These are phyloP conservation scores for Discoglossus pictus DNA, from an alignment of 2,797 vertebrate genomes.

Conservation along the genomic window DNA sequence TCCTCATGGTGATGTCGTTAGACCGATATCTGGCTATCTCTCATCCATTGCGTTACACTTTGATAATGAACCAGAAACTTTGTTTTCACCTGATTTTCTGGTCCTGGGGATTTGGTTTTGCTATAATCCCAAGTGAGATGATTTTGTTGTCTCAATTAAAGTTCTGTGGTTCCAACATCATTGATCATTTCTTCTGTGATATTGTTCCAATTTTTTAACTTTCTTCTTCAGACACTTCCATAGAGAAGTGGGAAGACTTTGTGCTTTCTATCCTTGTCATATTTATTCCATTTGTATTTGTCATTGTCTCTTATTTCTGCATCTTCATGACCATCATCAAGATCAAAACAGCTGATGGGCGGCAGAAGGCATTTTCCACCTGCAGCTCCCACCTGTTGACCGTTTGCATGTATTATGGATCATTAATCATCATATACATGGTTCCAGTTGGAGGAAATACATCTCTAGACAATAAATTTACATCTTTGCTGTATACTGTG, in stretches of 20 bases:
- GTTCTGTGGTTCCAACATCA: constrained; percentile 56
- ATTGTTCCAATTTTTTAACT: constrained; percentile 56
- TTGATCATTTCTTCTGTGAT: no score
- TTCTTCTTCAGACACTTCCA: constrained; percentile 51
- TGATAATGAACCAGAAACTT: constrained; percentile 47
- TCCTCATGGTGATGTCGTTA: constrained; percentile 58
- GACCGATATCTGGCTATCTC: constrained; percentile 58
- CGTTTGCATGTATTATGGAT: constrained; percentile 37
- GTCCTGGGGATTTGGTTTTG: constrained; percentile 56
- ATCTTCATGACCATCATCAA: constrained; percentile 20
- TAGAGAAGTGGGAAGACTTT: constrained; percentile 34
- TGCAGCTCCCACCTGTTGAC: constrained; percentile 40
- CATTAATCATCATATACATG: constrained; percentile 40
- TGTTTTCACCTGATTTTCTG: constrained; percentile 49
- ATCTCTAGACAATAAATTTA: constrained; percentile 33
- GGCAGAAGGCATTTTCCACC: constrained; percentile 36
- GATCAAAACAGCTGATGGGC: constrained; percentile 4
- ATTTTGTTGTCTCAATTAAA: constrained; percentile 51
- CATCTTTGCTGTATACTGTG: constrained; percentile 37
- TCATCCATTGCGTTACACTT: constrained; percentile 51
- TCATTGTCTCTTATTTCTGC: constrained; percentile 24
- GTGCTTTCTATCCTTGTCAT: constrained; percentile 29
- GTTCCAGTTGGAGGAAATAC: constrained; percentile 11
- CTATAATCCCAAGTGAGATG: constrained; percentile 55
- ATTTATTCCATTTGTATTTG: constrained; percentile 34